Base-by-base conservation (phyloP, 2,113 vertebrate species). In the Oostethus manadensis region DNA sequence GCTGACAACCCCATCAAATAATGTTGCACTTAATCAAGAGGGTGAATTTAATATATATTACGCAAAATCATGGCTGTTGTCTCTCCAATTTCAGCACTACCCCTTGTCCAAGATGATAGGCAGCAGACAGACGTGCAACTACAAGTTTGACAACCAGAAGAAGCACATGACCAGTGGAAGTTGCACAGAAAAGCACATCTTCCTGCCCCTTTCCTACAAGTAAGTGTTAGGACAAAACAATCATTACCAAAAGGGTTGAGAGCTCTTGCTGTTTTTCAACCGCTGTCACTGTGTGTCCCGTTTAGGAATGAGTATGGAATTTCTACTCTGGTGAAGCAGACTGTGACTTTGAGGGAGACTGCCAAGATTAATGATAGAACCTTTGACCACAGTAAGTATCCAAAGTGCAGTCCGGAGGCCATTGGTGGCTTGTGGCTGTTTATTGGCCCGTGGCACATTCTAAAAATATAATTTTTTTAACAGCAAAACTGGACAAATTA, bases 151-250 rank as follows among this genome's bases (percentile, higher is more conserved):
- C 70, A 70, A 84, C 64, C 91, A 89, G 74, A 92, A 83, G 75
- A 93, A 90, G 61, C 92, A 94, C 20, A 86, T 96, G 67, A 88
- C 88, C 42, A 89, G 89, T 51, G 93, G 65, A 21, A 68, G 62
- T 70, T 98, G 95, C 82, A 87, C 70, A 71, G 95, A 98, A 75
- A 92, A 93, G 16, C 94, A 98, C 65, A 78, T 93, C 40, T 90
- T 95, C 71, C 80, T 93, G 58, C 94, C 94, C 58, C 85, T 91
- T 60, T 93, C 92, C 3, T 63, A 88, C 75, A 78, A 89, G 95
- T 98, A 87, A 49, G 93, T 89, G 56, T 53, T 1, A 45, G 10
- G 22, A 75, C 5, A 4, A 20, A 10, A 2, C 3, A 58, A 54
- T 3, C 26, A 9, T 46, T 63, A 16, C 8, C 43, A 20, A 17